Evolutionary conservation across 2,113 vertebrate genomes (phyloP), one percentile per base, ranked within the genome.

Genomic region (Nothobranchius furzeri): DNA sequence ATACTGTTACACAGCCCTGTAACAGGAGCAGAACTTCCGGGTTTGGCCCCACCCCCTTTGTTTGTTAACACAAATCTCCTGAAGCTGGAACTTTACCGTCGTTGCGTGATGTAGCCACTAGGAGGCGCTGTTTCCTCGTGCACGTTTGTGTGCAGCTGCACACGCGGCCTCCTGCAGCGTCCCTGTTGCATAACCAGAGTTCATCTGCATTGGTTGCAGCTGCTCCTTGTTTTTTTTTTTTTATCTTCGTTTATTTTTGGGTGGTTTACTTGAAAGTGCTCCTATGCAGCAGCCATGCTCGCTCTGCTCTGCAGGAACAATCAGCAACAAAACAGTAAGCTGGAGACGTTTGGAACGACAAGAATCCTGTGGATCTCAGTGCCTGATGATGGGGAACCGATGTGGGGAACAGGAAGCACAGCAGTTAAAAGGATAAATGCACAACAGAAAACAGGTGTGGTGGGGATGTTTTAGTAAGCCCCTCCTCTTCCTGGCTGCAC

Each of bases 191-290:
- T 58, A 66, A 77, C 52, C 54, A 55, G 6, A 36, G 47, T 36
- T 12, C 14, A 20, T 71, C 72, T 76, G 69, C 76, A 25, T 76
- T 66, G 64, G 78, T 76, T 85, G 68, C 67, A 71, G 75, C 74
- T 79, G 62, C 50, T 43, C 67, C 30, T 4, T 30, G 3, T 30
- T 3, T 30, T 30, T 4, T 30, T 30, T 30, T 30, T 30, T 30
- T 30, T 30, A 30, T 30, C 20, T 20, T 73, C 10, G 17, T 50
- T 85, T 4, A 84, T 71, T 73, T 83, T 82, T 78, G 6, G 9
- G 60, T 69, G 65, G 68, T 85, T 90, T 86, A 82, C 81, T 82
- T 77, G 77, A 72, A 82, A 54, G 70, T 75, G 83, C 81, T 85
- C 78, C 79, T 76, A 75, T 82, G 88, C 77, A 88, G 76, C 75